phyloP scores from a whole-genome alignment of 2,113 vertebrate species.

The Xenotilapia flavipinnis region DNA sequence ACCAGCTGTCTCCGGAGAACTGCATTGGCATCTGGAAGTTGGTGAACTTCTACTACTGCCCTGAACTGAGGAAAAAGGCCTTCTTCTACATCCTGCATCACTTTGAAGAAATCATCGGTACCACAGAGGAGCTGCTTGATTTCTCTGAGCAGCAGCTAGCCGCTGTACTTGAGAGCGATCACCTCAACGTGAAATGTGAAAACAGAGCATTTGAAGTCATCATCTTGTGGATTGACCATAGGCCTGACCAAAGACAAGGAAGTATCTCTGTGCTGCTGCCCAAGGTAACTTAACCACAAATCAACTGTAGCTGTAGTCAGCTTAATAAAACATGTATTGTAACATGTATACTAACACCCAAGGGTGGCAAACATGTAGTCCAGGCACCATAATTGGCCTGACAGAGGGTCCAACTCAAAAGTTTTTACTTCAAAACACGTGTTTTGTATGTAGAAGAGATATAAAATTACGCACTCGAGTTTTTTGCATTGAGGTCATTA shows the following conservation, averaged over 20 bases:
- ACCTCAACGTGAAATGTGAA: neutral
- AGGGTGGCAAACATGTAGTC: neutral
- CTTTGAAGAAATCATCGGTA: constrained; percentile 62
- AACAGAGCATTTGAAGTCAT: neutral
- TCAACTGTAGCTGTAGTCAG: neutral
- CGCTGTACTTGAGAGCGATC: constrained; percentile 60
- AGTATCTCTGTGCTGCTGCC: neutral
- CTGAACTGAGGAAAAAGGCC: constrained; percentile 62
- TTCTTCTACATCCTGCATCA: constrained; percentile 74
- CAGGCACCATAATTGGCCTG: neutral
- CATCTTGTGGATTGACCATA: constrained; percentile 17
- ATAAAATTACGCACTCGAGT: neutral
- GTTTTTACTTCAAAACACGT: no score
- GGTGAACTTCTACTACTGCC: constrained; percentile 25
- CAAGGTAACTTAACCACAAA: neutral
- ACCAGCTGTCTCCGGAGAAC: constrained; percentile 72
- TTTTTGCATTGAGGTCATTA: neutral
- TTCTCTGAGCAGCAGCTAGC: constrained; percentile 68
- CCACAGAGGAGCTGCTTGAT: constrained; percentile 72
- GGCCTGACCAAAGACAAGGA: neutral
- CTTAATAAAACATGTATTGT: neutral
- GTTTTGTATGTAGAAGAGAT: no score
- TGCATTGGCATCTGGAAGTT: constrained; percentile 65
- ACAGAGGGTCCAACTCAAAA: no score
- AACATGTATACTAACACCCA: neutral